These are phyloP conservation scores for Philypnodon macrostomus DNA, from an alignment of 2,797 vertebrate genomes.

Conservation along the genomic window DNA sequence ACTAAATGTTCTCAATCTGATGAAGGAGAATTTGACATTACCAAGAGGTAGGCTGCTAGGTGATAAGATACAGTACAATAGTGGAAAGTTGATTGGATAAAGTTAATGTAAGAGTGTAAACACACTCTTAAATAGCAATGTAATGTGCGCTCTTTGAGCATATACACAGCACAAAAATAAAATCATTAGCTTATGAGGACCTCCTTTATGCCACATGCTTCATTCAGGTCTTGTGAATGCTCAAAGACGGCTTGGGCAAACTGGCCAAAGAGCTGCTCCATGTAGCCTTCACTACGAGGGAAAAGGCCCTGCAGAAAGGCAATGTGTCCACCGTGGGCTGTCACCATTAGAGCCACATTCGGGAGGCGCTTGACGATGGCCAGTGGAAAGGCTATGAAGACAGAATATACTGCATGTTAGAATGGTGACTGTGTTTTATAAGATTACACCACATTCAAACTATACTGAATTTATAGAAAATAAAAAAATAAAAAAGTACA, in stretches of 20 bases:
- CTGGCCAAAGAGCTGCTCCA: conserved; percentile 79
- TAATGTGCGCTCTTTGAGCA: background rate
- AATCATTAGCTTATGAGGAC: conserved; percentile 19
- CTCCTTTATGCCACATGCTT: conserved; percentile 56
- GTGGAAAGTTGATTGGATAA: background rate
- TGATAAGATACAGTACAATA: background rate
- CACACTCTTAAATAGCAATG: no score
- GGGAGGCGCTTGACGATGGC: conserved; percentile 60
- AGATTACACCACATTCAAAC: no score
- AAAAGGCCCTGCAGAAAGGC: conserved; percentile 84
- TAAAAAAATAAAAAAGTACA: no score
- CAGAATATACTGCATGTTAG: background rate
- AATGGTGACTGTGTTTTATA: background rate
- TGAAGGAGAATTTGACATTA: background rate
- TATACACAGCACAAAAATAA: background rate
- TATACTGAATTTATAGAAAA: no score
- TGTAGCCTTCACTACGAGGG: conserved; percentile 74
- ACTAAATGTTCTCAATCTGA: background rate
- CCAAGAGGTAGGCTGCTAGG: background rate
- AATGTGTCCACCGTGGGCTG: conserved; percentile 79
- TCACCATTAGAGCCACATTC: conserved; percentile 78
- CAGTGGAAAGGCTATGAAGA: conserved; percentile 74
- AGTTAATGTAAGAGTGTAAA: no score
- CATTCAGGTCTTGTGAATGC: conserved; percentile 63
- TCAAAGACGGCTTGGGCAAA: conserved; percentile 77